These are phyloP conservation scores for Diaperis boleti DNA, from an alignment of 2,888 invertebrate species.

Conservation along the genomic window DNA sequence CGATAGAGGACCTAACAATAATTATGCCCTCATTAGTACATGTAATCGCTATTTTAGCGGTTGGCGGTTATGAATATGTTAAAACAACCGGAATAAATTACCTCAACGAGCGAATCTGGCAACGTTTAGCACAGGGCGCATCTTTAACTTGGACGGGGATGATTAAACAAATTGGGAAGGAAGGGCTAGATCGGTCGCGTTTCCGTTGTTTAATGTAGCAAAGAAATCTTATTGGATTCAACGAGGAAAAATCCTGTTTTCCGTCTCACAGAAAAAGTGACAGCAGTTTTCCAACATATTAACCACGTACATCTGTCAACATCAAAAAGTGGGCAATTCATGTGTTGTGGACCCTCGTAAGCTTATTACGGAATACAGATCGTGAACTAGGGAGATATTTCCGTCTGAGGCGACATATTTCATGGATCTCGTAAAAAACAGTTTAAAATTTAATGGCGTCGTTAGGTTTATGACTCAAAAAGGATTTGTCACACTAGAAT, in stretches of 20 bases:
- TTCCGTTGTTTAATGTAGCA: constrained; percentile 48
- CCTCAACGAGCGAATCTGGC: constrained; percentile 1
- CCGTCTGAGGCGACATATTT: constrained; percentile 56
- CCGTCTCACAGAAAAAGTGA: constrained; percentile 58
- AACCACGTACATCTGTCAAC: constrained; percentile 66
- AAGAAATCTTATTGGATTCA: constrained; percentile 58
- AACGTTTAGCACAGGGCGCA: constrained; percentile 21
- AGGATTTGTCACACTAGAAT: constrained; percentile 13
- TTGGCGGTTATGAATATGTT: no score
- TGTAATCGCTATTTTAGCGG: no score
- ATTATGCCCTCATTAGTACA: no score
- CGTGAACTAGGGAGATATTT: constrained; percentile 28
- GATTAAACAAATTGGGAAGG: background rate
- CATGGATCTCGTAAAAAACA: constrained; percentile 40
- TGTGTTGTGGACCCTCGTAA: constrained; percentile 63
- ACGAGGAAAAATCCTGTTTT: constrained; percentile 53
- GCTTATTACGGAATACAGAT: constrained; percentile 49
- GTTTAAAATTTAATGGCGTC: constrained; percentile 12
- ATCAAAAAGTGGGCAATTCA: constrained; percentile 62
- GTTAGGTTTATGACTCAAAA: constrained; percentile 7
- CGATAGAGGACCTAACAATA: no score
- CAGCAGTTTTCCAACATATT: constrained; percentile 65
- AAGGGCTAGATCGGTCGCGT: background rate
- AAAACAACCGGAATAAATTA: background rate
- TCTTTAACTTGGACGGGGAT: background rate